Conservation (phyloP, 1,140 invertebrate genomes). For the Acromyrmex echinatior region DNA sequence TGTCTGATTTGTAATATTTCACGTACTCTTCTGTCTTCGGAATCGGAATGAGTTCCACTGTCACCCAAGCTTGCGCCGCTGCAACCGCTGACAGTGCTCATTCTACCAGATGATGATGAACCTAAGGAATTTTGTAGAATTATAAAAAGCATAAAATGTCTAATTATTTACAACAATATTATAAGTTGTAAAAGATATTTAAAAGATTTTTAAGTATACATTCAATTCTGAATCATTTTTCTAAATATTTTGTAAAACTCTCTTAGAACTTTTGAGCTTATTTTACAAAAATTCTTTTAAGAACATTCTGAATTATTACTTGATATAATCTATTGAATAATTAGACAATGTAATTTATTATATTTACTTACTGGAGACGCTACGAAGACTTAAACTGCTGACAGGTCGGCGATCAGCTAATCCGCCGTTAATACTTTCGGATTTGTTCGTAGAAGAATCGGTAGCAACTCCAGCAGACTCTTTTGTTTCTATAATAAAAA, state of each 20-base stretch:
- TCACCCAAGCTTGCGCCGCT: conserved; percentile 93
- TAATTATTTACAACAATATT: conserved; percentile 1
- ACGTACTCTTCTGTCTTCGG: conserved; percentile 91
- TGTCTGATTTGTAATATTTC: neutral
- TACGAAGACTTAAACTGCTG: conserved; percentile 91
- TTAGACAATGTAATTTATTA: neutral
- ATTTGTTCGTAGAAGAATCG: conserved; percentile 75
- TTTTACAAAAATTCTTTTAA: neutral
- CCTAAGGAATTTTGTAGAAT: conserved; percentile 83
- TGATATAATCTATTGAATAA: conserved; percentile 3
- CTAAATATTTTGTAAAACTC: neutral
- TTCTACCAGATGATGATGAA: conserved; percentile 92
- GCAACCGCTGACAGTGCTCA: conserved; percentile 91
- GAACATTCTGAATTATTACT: neutral
- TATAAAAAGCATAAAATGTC: neutral
- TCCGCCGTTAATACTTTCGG: conserved; percentile 75
- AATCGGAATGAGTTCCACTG: conserved; percentile 94
- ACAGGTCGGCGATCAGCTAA: conserved; percentile 88
- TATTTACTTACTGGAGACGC: conserved; percentile 88
- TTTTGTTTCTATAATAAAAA: conserved; percentile 77
- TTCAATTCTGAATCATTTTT: neutral
- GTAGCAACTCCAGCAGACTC: conserved; percentile 71
- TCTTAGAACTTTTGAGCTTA: neutral
- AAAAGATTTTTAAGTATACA: neutral
- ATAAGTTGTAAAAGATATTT: neutral